Evolutionary conservation across 2,113 vertebrate species (phyloP), one percentile per base, ranked within the genome.

Genomic region (Corythornis vintsioides): DNA sequence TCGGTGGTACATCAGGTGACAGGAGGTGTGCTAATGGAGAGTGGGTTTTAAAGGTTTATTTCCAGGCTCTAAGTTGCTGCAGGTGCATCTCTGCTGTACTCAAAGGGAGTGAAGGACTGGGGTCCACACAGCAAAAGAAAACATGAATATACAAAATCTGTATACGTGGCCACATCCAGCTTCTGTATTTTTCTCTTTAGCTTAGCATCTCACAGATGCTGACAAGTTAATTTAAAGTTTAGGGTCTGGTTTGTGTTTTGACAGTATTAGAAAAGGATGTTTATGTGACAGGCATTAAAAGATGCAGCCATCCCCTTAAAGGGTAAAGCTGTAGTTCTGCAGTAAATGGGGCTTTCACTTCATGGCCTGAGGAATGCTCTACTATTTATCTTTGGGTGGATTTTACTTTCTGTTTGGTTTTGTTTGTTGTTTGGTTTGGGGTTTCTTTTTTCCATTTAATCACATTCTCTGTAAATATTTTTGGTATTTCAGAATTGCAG

Each of bases 81-180:
- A 97, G 96, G 95, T 97, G 94, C 92, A 94, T 87, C 91, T 91
- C 56, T 94, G 72, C 63, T 95, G 86, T 93, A 92, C 83, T 86
- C 89, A 71, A 64, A 73, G 59, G 69, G 55, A 93, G 53, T 33
- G 59, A 71, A 93, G 89, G 79, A 12, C 78, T 76, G 66, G 87
- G 70, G 50, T 73, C 8, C 1, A 86, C 53, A 55, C 2, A 90
- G 93, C 74, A 67, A 95, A 95, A 92, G 89, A 96, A 95, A 95
- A 92, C 78, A 88, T 29, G 75, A 65, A 81, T 81, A 76, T 48
- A 76, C 70, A 88, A 88, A 89, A 92, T 89, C 63, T 45, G 15
- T 66, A 26, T 67, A 87, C 90, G 48, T 69, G 21, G 78, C 92
- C 67, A 26, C 69, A 52, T 89, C n/a, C 50, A 48, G 43, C 88